Conservation (phyloP, 2,113 vertebrate genomes). For the Zingel zingel region DNA sequence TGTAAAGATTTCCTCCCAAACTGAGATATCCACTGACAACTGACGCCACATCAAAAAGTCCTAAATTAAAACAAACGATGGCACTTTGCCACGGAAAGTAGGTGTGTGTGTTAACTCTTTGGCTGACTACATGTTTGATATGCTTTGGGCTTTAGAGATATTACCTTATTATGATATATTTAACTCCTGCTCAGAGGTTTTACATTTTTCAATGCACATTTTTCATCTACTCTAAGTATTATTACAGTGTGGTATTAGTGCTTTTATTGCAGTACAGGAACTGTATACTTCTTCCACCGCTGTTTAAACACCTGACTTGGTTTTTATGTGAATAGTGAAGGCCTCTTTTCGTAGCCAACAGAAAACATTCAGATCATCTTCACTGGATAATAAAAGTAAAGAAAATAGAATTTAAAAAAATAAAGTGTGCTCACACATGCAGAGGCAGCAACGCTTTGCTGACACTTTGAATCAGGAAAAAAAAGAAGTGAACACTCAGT, state of each 20-base stretch:
- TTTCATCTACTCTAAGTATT: too few relatives aligned
- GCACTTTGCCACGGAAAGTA: conserved; percentile 64
- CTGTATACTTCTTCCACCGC: too few relatives aligned
- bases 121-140: conserved; percentile 38
- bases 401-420: too few relatives aligned
- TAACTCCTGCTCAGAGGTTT: conserved; percentile 8
- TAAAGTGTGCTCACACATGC: conserved; percentile 9
- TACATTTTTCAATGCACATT: too few relatives aligned
- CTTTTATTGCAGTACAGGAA: too few relatives aligned
- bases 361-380: conserved; percentile 17
- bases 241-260: too few relatives aligned
- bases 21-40: conserved; percentile 69
- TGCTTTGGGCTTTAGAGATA: conserved; percentile 38
- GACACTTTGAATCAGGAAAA: conserved; percentile 19
- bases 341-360: background rate
- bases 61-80: conserved; percentile 69
- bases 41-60: conserved; percentile 71
- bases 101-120: conserved; percentile 66
- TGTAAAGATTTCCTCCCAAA: conserved; percentile 76
- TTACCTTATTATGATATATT: conserved; percentile 39
- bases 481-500: conserved; percentile 39
- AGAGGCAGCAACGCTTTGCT: conserved; percentile 42
- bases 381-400: background rate
- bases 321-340: background rate
- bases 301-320: background rate